Conservation (phyloP, 2,113 vertebrate species). For the Australoheros scitulus region DNA sequence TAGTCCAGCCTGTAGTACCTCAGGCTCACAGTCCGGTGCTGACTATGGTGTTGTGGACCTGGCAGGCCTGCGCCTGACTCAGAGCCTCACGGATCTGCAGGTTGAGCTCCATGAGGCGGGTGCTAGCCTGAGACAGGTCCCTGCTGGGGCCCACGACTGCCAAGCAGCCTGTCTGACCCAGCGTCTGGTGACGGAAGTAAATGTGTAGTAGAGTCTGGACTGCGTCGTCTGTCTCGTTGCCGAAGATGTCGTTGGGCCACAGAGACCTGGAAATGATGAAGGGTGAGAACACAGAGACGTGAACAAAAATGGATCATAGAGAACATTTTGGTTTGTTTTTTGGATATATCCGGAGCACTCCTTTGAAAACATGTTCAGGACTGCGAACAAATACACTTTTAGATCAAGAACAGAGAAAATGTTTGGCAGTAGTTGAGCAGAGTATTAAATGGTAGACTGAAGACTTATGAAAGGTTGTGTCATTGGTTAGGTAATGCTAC, state of each 20-base stretch:
- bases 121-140: conserved; percentile 91
- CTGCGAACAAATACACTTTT: background rate
- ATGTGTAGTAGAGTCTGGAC: conserved; percentile 94
- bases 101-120: conserved; percentile 96
- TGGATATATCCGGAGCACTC: too few relatives aligned
- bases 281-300: background rate
- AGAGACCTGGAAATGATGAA: conserved; percentile 79
- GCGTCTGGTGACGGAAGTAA: conserved; percentile 96
- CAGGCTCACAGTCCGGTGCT: conserved; percentile 89
- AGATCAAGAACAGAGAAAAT: background rate
- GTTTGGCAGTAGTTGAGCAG: background rate
- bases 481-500: background rate
- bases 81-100: conserved; percentile 95
- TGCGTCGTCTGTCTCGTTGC: conserved; percentile 88
- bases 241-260: conserved; percentile 98
- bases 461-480: too few relatives aligned
- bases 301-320: background rate
- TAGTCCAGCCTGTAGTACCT: conserved; percentile 31
- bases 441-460: background rate
- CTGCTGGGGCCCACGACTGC: conserved; percentile 92
- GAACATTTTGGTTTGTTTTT: background rate
- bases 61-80: conserved; percentile 85
- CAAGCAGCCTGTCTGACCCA: conserved; percentile 95
- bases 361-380: background rate
- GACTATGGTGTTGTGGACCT: conserved; percentile 70